Evolutionary conservation across 2,113 vertebrate genomes (phyloP), one percentile per base, ranked within the genome.

Genomic region (Caranx ignobilis): DNA sequence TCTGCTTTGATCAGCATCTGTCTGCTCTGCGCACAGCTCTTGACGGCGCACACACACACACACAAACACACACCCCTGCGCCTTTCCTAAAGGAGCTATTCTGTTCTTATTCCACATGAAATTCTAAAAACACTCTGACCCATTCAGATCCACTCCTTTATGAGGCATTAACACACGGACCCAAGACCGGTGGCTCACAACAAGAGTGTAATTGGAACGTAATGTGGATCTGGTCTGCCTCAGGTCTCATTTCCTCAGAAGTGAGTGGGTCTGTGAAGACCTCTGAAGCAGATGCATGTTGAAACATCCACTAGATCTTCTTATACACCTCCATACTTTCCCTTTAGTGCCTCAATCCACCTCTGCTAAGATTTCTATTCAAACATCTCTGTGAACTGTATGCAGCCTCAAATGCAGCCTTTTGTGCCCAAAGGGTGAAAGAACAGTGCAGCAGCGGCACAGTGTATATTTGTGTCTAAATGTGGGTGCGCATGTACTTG

Each of bases 381-480:
- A 81, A 68, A 54, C 79, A 61, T 77, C 45, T 6, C 34, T 54
- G 65, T 67, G 48, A 73, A 71, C 63, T 56, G 64, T 64, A 5
- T 13, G 52, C 62, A 71, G 75, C 70, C 62, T 68, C 47, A 18
- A 47, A 16, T 61, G 55, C 5, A 21, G 2, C 19, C 18, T 19
- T 50, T n/a, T 4, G 12, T 21, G 67, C 21, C 61, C 73, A 19
- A 75, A 80, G 85, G 84, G 84, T 86, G 77, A 84, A 75, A 41
- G 61, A 75, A 63, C 41, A 74, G 69, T 62, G 19, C 70, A 5
- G 70, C 56, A 31, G 52, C n/a, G 11, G 81, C 34, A 10, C 71
- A 37, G 43, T 48, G 66, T 82, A 75, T 47, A 34, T 81, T 82
- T 86, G 72, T 77, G 76, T 85, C 65, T 47, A 77, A 80, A 76